Base-by-base conservation (phyloP, 2,797 vertebrate species). In the Antennarius maculatus region DNA sequence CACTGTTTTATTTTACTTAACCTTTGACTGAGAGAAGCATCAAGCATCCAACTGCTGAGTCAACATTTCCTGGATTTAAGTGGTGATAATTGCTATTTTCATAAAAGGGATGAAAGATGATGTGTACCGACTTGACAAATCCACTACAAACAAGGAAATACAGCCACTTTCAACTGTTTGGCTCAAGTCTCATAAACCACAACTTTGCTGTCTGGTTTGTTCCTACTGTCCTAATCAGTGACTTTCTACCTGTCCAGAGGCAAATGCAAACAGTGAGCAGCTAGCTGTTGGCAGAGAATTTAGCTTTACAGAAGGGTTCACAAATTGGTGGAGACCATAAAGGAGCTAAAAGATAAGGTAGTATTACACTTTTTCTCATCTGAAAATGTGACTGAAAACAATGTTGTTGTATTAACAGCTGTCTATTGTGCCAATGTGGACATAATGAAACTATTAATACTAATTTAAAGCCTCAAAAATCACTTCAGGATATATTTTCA, bases 51-150 rank as follows among this genome's bases (percentile, higher is more conserved):
- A 50, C 7, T 39, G 48, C 46, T 17, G 4, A 5, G 37, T 34
- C 4, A 5, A 63, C 45, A 18, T 43, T 31, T 49, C 59, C 41
- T 46, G 13, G 13, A 41, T 48, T 34, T 51, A 34, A 66, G 51
- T 52, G 28, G 31, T 10, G n/a, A 16, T 27, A 9, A 27, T 48
- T 12, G 50, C 10, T 48, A 17, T 17, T 53, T 14, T 14, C 28
- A 45, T 2, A 6, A n/a, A 17, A 23, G 37, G 1, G 37, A 39
- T 34, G 5, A 34, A 34, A 34, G 31, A 34, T 3, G 31, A 34
- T 5, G 31, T 8, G 31, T 8, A 34, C 31, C 31, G 31, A 34
- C 31, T 5, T 34, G 31, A 2, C 31, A 34, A 34, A 34, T 34
- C 31, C 31, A 34, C 31, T 5, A 34, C 31, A 34, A 34, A 34